phyloP scores from a whole-genome alignment of 2,797 vertebrate genomes.

The Ceyx erithaca region DNA sequence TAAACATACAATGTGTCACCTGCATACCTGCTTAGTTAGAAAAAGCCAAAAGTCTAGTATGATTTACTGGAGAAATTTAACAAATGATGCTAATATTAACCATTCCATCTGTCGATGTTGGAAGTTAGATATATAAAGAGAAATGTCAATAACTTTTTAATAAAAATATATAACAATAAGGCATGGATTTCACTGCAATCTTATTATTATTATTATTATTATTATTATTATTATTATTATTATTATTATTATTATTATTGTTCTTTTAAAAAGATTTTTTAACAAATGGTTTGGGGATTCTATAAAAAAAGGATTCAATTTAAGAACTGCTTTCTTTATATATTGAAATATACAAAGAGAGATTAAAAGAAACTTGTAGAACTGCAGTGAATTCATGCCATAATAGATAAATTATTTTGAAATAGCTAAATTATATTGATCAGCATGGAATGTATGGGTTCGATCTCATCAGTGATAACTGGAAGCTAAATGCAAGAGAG shows the following conservation, averaged over 20 bases:
- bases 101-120: neutral
- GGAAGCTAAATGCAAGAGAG: slow-evolving; percentile 31
- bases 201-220: neutral
- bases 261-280: too few relatives aligned
- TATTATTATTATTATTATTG: neutral
- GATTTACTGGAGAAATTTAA: slow-evolving; percentile 22
- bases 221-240: neutral
- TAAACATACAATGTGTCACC: neutral
- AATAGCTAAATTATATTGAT: slow-evolving; percentile 50
- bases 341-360: neutral
- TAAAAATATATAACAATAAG: slow-evolving; percentile 9
- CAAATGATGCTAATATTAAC: neutral
- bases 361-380: neutral
- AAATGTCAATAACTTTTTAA: slow-evolving; percentile 38
- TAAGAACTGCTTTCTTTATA: neutral
- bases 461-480: slow-evolving; percentile 12
- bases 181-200: slow-evolving; percentile 44
- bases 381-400: slow-evolving; percentile 59
- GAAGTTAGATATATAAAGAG: neutral
- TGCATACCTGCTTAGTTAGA: neutral
- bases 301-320: neutral
- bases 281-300: neutral
- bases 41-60: neutral
- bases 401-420: slow-evolving; percentile 44
- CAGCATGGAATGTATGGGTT: slow-evolving; percentile 61